Evolutionary conservation across 1,140 invertebrate species (phyloP).

Genomic region (Aphaenogaster rudis): DNA sequence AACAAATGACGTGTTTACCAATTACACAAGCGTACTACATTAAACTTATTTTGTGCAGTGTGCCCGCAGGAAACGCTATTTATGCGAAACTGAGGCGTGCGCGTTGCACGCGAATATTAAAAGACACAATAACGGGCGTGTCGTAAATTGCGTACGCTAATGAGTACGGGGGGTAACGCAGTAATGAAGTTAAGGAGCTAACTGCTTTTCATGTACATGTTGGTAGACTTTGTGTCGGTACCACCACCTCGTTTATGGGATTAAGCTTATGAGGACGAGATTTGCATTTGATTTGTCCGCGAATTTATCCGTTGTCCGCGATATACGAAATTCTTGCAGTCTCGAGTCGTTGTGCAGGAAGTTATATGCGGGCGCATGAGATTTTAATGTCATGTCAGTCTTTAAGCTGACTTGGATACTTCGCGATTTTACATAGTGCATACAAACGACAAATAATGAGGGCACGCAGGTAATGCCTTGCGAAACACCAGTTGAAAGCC

Average conservation of each 20-base stretch:
- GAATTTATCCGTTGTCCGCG: constrained; percentile 24
- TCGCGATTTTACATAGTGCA: not conserved
- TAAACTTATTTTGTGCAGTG: not conserved
- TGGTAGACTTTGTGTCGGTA: constrained; percentile 35
- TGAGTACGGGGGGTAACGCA: constrained; percentile 13
- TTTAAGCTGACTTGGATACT: not conserved
- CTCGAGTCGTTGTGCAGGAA: not conserved
- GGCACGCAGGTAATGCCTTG: not conserved
- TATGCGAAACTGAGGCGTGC: constrained; percentile 9
- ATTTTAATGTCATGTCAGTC: not conserved
- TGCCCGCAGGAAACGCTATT: constrained; percentile 30
- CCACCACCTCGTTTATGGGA: constrained; percentile 40
- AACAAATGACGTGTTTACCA: constrained; percentile 8
- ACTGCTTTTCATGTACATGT: constrained; percentile 45
- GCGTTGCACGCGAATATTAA: constrained; percentile 6
- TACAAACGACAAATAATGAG: constrained; percentile 47
- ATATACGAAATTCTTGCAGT: constrained; percentile 26
- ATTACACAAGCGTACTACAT: not conserved
- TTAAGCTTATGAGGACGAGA: constrained; percentile 50
- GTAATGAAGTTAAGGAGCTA: constrained; percentile 45
- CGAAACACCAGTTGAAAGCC: not conserved
- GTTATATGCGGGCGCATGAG: not conserved
- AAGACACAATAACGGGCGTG: constrained; percentile 34
- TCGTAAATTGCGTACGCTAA: constrained; percentile 51
- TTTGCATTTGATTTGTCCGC: constrained; percentile 55